A percentile compares a stretch with the other conserved stretches of the same genome.
phyloP scores from a whole-genome alignment of 1,140 invertebrate genomes.

The Anagrus nilaparvatae region DNA sequence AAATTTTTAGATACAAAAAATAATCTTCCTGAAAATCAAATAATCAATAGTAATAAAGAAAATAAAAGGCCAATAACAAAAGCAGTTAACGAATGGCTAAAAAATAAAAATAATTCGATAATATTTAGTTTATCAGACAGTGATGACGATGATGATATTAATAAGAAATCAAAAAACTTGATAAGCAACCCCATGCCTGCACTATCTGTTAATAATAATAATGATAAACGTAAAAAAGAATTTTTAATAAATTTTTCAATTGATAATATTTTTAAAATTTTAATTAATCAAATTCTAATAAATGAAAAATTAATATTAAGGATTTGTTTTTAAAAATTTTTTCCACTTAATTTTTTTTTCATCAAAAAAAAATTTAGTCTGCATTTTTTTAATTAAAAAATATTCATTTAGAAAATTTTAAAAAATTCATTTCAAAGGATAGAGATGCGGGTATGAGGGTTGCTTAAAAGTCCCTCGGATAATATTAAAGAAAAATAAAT shows the following conservation, averaged over 20 bases:
- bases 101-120: constrained; percentile 29
- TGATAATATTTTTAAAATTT: constrained; percentile 34
- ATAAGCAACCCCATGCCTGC: constrained; percentile 47
- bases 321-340: background rate
- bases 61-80: constrained; percentile 34
- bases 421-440: constrained; percentile 37
- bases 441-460: constrained; percentile 42
- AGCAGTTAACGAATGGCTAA: constrained; percentile 40
- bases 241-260: constrained; percentile 27
- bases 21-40: too few species aligned
- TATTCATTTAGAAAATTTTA: constrained; percentile 9
- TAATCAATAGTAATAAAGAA: too few species aligned
- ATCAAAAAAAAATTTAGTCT: background rate
- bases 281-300: constrained; percentile 19
- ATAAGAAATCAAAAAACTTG: constrained; percentile 44
- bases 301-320: background rate
- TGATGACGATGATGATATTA: constrained; percentile 21
- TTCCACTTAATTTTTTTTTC: background rate
- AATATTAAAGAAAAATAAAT: too few species aligned
- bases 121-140: constrained; percentile 25
- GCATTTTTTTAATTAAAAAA: background rate
- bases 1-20: too few species aligned
- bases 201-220: constrained; percentile 43
- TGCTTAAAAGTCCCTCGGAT: constrained; percentile 39
- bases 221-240: constrained; percentile 23